Conservation (phyloP, 2,113 vertebrate species). For the Camelus bactrianus region DNA sequence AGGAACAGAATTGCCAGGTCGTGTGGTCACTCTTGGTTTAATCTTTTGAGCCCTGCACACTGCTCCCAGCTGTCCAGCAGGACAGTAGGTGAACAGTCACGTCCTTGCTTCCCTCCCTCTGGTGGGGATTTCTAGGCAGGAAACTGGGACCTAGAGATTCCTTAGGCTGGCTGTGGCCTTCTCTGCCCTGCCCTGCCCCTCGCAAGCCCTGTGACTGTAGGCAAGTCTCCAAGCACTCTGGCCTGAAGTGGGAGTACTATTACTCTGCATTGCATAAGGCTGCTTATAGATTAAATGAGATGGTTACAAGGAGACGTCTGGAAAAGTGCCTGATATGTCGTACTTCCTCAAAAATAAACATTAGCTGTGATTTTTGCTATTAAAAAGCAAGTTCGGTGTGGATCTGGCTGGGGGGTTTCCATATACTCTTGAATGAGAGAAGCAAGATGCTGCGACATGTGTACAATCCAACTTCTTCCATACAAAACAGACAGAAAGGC, state of each 20-base stretch:
- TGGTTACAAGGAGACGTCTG: background rate
- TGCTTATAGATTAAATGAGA: background rate
- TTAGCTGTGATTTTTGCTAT: background rate
- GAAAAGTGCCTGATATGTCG: background rate
- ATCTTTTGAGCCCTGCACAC: background rate
- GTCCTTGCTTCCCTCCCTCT: background rate
- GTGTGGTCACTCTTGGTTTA: background rate
- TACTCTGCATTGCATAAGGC: rapidly evolving
- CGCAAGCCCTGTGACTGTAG: no score
- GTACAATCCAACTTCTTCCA: rapidly evolving
- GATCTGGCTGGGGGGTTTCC: background rate
- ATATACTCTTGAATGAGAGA: background rate
- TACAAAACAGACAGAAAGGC: background rate
- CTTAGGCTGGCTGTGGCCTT: background rate
- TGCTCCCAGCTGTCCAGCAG: background rate
- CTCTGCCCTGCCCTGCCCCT: no score
- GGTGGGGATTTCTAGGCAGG: background rate
- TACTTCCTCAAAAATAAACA: no score
- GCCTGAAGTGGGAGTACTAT: background rate
- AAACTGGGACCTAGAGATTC: background rate
- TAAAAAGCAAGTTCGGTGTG: background rate
- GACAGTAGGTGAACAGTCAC: no score
- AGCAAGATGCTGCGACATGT: background rate
- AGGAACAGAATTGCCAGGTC: background rate
- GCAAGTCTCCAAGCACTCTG: background rate